A percentile compares a stretch with the other conserved stretches of the same genome.
Conservation (phyloP, 2,797 vertebrate genomes). For the Pogoniulus pusillus region DNA sequence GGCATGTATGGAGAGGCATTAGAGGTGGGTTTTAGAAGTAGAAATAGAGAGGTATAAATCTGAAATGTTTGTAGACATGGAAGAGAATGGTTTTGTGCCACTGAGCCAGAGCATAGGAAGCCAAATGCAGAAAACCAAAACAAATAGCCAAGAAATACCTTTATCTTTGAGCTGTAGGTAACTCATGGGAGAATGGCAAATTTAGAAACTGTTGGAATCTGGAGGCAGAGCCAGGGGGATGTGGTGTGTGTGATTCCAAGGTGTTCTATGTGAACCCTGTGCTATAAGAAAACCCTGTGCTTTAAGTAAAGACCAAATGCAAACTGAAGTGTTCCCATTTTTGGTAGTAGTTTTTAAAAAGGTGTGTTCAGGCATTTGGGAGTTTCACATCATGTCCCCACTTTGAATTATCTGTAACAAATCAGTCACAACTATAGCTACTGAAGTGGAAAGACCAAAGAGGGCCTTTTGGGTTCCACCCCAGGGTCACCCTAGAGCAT, state of each 20-base stretch:
- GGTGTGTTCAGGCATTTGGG: not conserved
- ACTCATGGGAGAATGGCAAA: not conserved
- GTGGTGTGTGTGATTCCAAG: not conserved
- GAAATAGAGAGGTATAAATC: not conserved
- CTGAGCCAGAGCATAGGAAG: not conserved
- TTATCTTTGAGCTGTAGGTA: not conserved
- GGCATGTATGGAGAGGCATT: not conserved
- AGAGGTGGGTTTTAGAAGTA: not conserved
- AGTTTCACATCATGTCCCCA: not conserved
- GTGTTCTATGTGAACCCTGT: not conserved
- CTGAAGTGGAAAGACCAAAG: not conserved
- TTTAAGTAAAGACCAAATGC: not conserved
- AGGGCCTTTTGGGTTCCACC: not conserved
- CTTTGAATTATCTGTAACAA: not conserved
- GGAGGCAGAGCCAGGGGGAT: too few species aligned
- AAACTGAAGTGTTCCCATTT: not conserved
- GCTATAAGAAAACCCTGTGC: too few species aligned
- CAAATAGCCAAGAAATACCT: not conserved
- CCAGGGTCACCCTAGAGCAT: not conserved
- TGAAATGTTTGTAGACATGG: not conserved
- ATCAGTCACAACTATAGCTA: not conserved
- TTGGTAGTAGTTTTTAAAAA: slow-evolving; percentile 3
- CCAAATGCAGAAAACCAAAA: not conserved
- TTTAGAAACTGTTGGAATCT: not conserved
- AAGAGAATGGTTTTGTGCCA: not conserved